These are phyloP conservation scores for Tenthredo amoena DNA, from an alignment of 2,888 invertebrate genomes.

Conservation along the genomic window DNA sequence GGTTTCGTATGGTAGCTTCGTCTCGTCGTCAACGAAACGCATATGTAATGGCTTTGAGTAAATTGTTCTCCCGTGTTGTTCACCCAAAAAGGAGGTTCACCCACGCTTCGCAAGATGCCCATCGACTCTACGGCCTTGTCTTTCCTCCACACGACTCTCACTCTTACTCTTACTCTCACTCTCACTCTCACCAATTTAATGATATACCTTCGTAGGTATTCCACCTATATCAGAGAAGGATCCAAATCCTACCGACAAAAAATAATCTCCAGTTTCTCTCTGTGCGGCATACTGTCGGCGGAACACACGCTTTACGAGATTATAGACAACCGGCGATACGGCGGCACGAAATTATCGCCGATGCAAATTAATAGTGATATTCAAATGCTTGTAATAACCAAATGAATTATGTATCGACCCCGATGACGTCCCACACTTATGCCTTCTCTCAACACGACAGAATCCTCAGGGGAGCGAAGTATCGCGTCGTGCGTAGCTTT, in stretches of 20 bases:
- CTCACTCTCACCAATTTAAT: constrained; percentile 24
- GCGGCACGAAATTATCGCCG: constrained; percentile 58
- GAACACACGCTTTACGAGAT: constrained; percentile 17
- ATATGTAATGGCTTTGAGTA: constrained; percentile 45
- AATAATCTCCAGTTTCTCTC: constrained; percentile 6
- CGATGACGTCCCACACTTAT: constrained; percentile 45
- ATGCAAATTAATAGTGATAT: constrained; percentile 69
- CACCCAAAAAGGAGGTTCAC: constrained; percentile 37
- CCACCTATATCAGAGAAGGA: background rate
- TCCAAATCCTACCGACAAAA: background rate
- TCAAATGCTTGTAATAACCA: constrained; percentile 67
- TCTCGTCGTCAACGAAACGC: constrained; percentile 12
- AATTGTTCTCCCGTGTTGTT: constrained; percentile 15
- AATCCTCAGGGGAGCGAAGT: background rate
- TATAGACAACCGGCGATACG: constrained; percentile 40
- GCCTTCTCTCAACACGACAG: background rate
- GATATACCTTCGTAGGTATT: background rate
- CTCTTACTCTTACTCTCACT: constrained; percentile 34
- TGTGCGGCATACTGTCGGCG: constrained; percentile 7
- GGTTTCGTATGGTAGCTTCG: constrained; percentile 52
- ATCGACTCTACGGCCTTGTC: constrained; percentile 36
- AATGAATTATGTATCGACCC: constrained; percentile 68
- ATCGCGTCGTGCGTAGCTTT: constrained; percentile 20
- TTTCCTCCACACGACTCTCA: constrained; percentile 18
- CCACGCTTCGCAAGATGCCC: constrained; percentile 22